A percentile compares a stretch with the other conserved stretches of the same genome.
Evolutionary conservation across 2,113 vertebrate genomes (phyloP).

Genomic region (Forbesichthys papilliferus): DNA sequence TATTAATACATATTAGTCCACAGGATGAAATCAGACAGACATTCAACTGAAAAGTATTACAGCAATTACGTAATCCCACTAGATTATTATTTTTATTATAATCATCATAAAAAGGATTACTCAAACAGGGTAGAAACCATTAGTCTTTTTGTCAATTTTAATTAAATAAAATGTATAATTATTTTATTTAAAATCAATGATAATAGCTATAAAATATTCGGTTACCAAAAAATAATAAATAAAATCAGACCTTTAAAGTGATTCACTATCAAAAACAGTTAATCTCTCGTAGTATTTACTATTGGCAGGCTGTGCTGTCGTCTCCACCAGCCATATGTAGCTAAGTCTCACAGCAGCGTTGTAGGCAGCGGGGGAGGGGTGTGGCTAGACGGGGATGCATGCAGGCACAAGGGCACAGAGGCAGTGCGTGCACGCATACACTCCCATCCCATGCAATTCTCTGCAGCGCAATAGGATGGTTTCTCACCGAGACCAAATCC

Average conservation of each 20-base stretch:
- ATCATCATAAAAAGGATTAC: too few species aligned
- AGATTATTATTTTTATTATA: background rate
- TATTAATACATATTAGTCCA: slow-evolving; percentile 46
- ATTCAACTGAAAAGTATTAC: background rate
- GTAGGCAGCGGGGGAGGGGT: slow-evolving; percentile 38
- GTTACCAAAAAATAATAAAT: too few species aligned
- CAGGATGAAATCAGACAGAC: slow-evolving; percentile 17
- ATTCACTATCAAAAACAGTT: too few species aligned
- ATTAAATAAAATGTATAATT: too few species aligned
- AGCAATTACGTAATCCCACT: slow-evolving; percentile 41
- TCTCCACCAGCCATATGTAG: slow-evolving; percentile 56
- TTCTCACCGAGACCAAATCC: slow-evolving; percentile 65
- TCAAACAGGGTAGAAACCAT: too few species aligned
- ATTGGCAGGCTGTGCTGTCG: slow-evolving; percentile 34
- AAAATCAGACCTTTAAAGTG: too few species aligned
- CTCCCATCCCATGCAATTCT: slow-evolving; percentile 51
- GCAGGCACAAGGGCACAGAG: slow-evolving; percentile 12
- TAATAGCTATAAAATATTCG: too few species aligned
- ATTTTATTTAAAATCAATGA: too few species aligned
- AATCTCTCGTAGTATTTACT: slow-evolving; percentile 22
- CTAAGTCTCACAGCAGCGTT: slow-evolving; percentile 45
- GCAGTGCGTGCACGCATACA: slow-evolving; percentile 44
- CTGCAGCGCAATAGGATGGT: slow-evolving; percentile 51
- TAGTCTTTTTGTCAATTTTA: too few species aligned
- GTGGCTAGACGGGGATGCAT: slow-evolving; percentile 52